These are phyloP conservation scores for Manduca sexta DNA, from an alignment of 1,140 invertebrate species.

Conservation along the genomic window DNA sequence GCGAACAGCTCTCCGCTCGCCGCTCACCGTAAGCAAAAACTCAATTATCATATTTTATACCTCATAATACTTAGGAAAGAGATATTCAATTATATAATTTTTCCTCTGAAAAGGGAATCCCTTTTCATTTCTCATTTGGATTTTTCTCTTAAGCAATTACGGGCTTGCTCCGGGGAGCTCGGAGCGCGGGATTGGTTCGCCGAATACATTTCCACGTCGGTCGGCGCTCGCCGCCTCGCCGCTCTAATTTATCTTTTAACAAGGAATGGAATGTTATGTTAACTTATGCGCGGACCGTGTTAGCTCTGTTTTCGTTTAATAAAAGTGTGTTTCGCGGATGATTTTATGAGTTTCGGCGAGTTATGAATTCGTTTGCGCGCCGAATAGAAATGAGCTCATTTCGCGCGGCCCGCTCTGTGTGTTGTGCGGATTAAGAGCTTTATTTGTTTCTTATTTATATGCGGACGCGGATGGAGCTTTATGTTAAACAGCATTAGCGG, in stretches of 20 bases:
- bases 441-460: conserved; percentile 48
- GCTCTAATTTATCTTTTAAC: conserved; percentile 64
- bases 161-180: conserved; percentile 47
- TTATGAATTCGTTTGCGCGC: conserved; percentile 55
- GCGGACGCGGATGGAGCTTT: neutral
- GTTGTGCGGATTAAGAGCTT: conserved; percentile 34
- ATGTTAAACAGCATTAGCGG: too few species aligned
- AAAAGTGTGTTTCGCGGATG: conserved; percentile 60
- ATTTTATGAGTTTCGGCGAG: conserved; percentile 62
- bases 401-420: conserved; percentile 29
- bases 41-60: conserved; percentile 73
- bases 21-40: conserved; percentile 60
- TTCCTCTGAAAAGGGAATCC: conserved; percentile 68
- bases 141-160: conserved; percentile 74
- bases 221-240: conserved; percentile 16
- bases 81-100: conserved; percentile 74
- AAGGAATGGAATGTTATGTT: conserved; percentile 60
- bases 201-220: conserved; percentile 46
- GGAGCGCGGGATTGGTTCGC: conserved; percentile 53
- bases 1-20: conserved; percentile 16
- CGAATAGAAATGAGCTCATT: conserved; percentile 69
- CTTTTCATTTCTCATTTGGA: conserved; percentile 74
- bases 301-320: conserved; percentile 66
- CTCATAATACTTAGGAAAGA: conserved; percentile 70
- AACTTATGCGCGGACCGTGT: conserved; percentile 59